Conservation (phyloP, 2,797 vertebrate genomes). For the Choloepus didactylus region DNA sequence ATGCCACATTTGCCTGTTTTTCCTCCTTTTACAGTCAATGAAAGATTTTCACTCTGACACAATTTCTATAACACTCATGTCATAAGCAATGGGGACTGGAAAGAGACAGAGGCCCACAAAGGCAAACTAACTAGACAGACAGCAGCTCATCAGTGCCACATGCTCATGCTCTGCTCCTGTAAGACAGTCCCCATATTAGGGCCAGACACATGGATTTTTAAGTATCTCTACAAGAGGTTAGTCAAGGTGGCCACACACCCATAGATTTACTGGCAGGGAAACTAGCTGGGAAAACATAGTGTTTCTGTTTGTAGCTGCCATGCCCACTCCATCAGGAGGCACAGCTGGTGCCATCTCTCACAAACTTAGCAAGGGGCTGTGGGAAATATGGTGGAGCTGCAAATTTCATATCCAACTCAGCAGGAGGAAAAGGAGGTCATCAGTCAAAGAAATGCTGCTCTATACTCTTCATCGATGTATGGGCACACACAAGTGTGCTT, state of each 20-base stretch:
- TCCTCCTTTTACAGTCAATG: conserved; percentile 75
- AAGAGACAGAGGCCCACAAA: conserved; percentile 84
- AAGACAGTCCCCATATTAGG: conserved; percentile 83
- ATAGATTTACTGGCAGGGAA: conserved; percentile 76
- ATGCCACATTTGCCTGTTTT: conserved; percentile 56
- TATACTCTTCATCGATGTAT: conserved; percentile 17
- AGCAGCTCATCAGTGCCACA: conserved; percentile 83
- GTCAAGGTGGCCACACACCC: conserved; percentile 75
- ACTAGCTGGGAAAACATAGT: conserved; percentile 80
- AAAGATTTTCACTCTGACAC: conserved; percentile 82
- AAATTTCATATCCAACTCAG: conserved; percentile 17
- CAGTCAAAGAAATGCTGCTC: neutral
- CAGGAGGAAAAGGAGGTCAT: neutral
- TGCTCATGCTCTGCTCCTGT: conserved; percentile 66
- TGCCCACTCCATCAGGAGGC: conserved; percentile 76
- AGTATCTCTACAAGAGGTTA: conserved; percentile 85
- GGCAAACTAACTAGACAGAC: conserved; percentile 85
- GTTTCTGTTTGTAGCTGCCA: conserved; percentile 83
- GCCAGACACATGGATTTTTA: conserved; percentile 85
- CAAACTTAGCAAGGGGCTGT: conserved; percentile 77
- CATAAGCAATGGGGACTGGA: conserved; percentile 86
- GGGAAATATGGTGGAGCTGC: conserved; percentile 69
- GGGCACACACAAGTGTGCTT: neutral
- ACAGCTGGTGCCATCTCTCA: conserved; percentile 77
- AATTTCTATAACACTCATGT: conserved; percentile 83